phyloP scores from a whole-genome alignment of 1,140 invertebrate species.

The Oryzaephilus surinamensis region DNA sequence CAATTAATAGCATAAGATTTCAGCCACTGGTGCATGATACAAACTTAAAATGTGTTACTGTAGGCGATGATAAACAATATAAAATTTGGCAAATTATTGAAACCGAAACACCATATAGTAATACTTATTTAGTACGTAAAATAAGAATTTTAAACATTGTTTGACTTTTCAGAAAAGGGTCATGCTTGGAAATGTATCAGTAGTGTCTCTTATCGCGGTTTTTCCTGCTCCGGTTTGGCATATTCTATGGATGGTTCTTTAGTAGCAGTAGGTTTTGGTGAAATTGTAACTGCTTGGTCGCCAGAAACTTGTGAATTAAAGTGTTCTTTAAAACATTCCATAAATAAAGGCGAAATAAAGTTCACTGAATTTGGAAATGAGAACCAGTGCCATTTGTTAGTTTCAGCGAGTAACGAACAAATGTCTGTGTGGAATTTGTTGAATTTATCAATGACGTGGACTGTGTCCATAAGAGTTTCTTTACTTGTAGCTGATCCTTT shows the following conservation, averaged over 20 bases:
- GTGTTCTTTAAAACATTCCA: slow-evolving; percentile 35
- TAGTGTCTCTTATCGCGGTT: slow-evolving; percentile 51
- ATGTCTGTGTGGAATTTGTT: slow-evolving; percentile 64
- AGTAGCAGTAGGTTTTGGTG: slow-evolving; percentile 57
- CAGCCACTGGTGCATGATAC: slow-evolving; percentile 42
- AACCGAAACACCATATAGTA: slow-evolving; percentile 43
- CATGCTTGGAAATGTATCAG: slow-evolving; percentile 55
- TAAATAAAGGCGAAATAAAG: slow-evolving; percentile 32
- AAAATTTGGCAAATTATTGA: slow-evolving; percentile 60
- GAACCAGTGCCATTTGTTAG: slow-evolving; percentile 52
- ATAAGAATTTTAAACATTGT: slow-evolving; percentile 2
- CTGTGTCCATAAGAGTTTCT: slow-evolving; percentile 42
- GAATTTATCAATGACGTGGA: slow-evolving; percentile 49
- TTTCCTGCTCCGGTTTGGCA: slow-evolving; percentile 43
- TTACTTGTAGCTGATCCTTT: slow-evolving; percentile 47
- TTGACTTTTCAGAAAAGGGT: slow-evolving; percentile 36
- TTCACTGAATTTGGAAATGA: slow-evolving; percentile 50
- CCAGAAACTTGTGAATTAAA: slow-evolving; percentile 44
- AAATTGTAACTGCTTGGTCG: slow-evolving; percentile 61
- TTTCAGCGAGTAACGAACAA: slow-evolving; percentile 43
- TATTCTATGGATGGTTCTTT: slow-evolving; percentile 71
- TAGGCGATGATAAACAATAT: slow-evolving; percentile 57
- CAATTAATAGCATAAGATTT: slow-evolving; percentile 50
- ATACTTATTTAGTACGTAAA: slow-evolving; percentile 18
- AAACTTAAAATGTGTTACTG: slow-evolving; percentile 47